phyloP scores from a whole-genome alignment of 1,140 invertebrate genomes.

The Phocides pigmalion region DNA sequence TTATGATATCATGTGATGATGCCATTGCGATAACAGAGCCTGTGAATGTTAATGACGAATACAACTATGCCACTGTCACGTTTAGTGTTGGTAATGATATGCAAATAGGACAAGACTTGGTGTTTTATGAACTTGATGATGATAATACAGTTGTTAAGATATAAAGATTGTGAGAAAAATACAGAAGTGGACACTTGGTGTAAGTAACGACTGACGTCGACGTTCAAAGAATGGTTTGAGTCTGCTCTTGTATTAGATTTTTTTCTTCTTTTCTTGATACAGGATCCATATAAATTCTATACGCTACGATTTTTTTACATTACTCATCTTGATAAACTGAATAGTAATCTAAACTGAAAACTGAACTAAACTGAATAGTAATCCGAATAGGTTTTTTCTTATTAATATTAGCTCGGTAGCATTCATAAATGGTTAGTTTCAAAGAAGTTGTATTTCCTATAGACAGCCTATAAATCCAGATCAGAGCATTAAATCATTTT shows the following conservation, averaged over 20 bases:
- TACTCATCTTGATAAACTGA: too few relatives aligned
- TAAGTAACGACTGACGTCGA: too few relatives aligned
- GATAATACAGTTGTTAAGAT: neutral
- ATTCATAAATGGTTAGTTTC: neutral
- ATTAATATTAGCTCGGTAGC: neutral
- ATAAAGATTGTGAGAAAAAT: neutral
- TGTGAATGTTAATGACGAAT: conserved; percentile 38
- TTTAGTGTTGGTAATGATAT: conserved; percentile 11
- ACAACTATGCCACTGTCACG: conserved; percentile 13
- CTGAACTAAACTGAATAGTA: too few relatives aligned
- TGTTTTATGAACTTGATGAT: conserved; percentile 1
- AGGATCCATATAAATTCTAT: too few relatives aligned
- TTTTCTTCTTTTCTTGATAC: too few relatives aligned
- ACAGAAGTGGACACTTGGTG: too few relatives aligned
- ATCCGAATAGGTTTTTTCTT: too few relatives aligned
- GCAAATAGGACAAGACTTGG: neutral
- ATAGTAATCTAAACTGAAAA: too few relatives aligned
- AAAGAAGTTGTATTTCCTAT: neutral
- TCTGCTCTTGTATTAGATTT: too few relatives aligned
- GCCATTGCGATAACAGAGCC: conserved; percentile 44
- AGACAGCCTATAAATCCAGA: conserved; percentile 22
- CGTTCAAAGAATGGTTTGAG: too few relatives aligned
- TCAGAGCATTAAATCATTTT: conserved; percentile 25
- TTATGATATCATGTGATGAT: conserved; percentile 45
- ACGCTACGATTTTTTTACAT: too few relatives aligned